Evolutionary conservation across 2,113 vertebrate genomes (phyloP).

Genomic region (Lagopus leucura): DNA sequence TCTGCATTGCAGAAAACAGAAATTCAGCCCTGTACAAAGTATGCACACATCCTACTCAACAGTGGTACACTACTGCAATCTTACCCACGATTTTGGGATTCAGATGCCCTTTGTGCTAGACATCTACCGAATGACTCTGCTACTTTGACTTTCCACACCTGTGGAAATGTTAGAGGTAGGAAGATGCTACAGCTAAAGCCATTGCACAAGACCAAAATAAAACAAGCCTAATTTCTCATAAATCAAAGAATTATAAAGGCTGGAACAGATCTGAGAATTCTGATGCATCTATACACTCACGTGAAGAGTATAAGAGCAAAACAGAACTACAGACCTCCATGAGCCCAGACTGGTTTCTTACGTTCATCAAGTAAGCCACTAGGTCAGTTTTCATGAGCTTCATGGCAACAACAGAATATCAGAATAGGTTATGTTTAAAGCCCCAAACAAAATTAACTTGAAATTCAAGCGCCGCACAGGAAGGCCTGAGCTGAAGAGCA

Average conservation of each 20-base stretch:
- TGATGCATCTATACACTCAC: not conserved
- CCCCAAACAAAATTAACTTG: not conserved
- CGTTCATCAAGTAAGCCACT: not conserved
- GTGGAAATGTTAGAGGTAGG: not conserved
- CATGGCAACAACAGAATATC: not conserved
- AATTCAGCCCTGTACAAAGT: rapidly evolving
- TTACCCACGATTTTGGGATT: not conserved
- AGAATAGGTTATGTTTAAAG: not conserved
- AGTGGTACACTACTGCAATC: not conserved
- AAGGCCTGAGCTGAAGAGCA: not conserved
- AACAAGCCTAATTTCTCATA: not conserved
- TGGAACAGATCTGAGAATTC: not conserved
- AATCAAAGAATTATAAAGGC: not conserved
- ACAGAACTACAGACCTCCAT: rapidly evolving
- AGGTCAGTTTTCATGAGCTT: not conserved
- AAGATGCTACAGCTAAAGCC: not conserved
- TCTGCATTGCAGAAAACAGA: not conserved
- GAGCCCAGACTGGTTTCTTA: not conserved
- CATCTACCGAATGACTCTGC: not conserved
- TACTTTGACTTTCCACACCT: not conserved
- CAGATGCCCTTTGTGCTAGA: not conserved
- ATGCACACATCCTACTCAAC: rapidly evolving
- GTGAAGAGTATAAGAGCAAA: not conserved
- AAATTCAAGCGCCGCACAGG: not conserved
- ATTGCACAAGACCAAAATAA: not conserved